These are phyloP conservation scores for Allolobophora icterica DNA, from an alignment of 2,888 invertebrate species.

Conservation along the genomic window DNA sequence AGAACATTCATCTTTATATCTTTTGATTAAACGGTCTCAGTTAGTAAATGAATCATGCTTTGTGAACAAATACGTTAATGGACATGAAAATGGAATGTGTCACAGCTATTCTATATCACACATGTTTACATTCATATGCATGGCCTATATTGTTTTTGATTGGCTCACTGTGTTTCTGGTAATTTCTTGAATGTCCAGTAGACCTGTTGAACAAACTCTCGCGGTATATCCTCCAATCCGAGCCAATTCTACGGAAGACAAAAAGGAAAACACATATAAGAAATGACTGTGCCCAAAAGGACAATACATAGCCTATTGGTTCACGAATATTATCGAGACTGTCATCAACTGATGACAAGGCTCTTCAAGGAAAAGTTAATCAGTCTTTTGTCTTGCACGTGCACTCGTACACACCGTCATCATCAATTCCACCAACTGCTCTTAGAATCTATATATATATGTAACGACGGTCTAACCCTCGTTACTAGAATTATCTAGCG, in stretches of 20 bases:
- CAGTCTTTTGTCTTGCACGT: too few relatives aligned
- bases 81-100: too few relatives aligned
- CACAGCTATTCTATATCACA: background rate
- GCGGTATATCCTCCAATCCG: conserved; percentile 44
- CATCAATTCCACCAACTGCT: too few relatives aligned
- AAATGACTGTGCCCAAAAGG: background rate
- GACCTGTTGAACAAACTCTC: conserved; percentile 46
- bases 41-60: too few relatives aligned
- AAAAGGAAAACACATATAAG: background rate
- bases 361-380: background rate
- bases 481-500: too few relatives aligned
- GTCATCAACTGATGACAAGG: background rate
- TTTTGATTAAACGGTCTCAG: too few relatives aligned
- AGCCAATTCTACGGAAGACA: conserved; percentile 45
- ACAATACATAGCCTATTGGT: background rate
- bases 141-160: background rate
- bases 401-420: too few relatives aligned
- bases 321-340: too few relatives aligned
- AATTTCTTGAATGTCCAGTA: conserved; percentile 43
- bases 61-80: too few relatives aligned
- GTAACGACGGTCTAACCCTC: too few relatives aligned
- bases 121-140: background rate
- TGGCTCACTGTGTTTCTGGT: conserved; percentile 48
- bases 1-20: too few relatives aligned
- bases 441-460: too few relatives aligned